A percentile compares a stretch with the other conserved stretches of the same genome.
phyloP scores from a whole-genome alignment of 2,113 vertebrate genomes.

The Beaufortia kweichowensis region DNA sequence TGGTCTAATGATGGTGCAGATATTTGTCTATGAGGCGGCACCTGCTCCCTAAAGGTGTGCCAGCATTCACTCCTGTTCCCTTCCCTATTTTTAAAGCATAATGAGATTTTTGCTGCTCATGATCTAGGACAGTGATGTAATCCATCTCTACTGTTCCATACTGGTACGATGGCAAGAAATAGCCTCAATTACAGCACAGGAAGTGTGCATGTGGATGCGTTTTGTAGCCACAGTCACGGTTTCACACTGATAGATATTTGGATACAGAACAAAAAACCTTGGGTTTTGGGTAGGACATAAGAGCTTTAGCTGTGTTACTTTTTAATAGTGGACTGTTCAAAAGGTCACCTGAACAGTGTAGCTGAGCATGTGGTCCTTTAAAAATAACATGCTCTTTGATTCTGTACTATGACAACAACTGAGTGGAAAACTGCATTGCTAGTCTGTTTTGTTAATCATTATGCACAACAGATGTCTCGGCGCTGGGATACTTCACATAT shows the following conservation, averaged over 20 bases:
- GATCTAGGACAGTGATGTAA: not conserved
- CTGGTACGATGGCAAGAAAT: not conserved
- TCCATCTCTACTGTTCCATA: not conserved
- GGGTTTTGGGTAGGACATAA: not conserved
- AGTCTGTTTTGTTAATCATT: constrained; percentile 39
- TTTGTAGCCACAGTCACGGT: constrained; percentile 10
- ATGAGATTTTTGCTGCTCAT: not conserved
- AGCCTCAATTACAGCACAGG: constrained; percentile 35
- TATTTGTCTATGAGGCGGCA: not conserved
- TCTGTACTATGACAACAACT: not conserved
- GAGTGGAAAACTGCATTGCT: not conserved
- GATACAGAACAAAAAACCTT: not conserved
- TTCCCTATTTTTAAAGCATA: not conserved
- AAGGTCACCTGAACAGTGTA: not conserved
- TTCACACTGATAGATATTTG: not conserved
- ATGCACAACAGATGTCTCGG: not conserved
- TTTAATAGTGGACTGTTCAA: not conserved
- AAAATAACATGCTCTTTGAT: not conserved
- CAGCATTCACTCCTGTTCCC: not conserved
- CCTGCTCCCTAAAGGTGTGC: constrained; percentile 16
- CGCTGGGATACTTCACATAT: not conserved
- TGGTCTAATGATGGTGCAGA: not conserved
- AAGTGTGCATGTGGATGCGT: constrained; percentile 23
- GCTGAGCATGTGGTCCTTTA: not conserved
- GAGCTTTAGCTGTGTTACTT: not conserved